Percentiles rank a stretch among this genome's conserved stretches.
These are phyloP conservation scores for Chloroclysta siterata DNA, from an alignment of 2,888 invertebrate genomes.

Conservation along the genomic window DNA sequence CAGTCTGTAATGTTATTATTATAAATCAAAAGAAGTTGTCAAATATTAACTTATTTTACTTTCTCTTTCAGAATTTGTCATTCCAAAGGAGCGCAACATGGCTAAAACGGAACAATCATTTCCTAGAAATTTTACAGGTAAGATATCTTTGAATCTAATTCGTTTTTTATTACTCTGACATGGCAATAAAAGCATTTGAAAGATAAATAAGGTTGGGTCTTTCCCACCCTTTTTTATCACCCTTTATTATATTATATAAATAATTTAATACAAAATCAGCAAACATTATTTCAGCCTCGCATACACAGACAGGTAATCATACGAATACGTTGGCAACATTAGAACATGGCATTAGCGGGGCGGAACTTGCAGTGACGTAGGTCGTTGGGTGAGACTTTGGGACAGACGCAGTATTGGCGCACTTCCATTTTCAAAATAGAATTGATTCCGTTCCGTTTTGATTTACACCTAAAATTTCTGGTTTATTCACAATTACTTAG, in stretches of 20 bases:
- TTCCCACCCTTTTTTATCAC: too few species aligned
- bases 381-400: neutral
- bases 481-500: slow-evolving; percentile 33
- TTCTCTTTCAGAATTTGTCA: slow-evolving; percentile 65
- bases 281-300: neutral
- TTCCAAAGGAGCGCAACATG: slow-evolving; percentile 69
- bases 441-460: slow-evolving; percentile 47
- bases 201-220: too few species aligned
- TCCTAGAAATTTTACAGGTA: slow-evolving; percentile 82
- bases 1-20: slow-evolving; percentile 1
- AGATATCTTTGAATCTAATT: slow-evolving; percentile 33
- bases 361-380: slow-evolving; percentile 39
- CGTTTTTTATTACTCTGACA: too few species aligned
- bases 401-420: slow-evolving; percentile 55
- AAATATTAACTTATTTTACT: slow-evolving; percentile 25
- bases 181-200: too few species aligned
- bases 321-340: slow-evolving; percentile 45
- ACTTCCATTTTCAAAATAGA: slow-evolving; percentile 72
- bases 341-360: too few species aligned
- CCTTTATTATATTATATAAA: too few species aligned
- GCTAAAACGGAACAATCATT: slow-evolving; percentile 82
- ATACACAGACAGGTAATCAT: neutral
- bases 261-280: too few species aligned
- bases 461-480: slow-evolving; percentile 55
- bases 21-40: neutral